Conservation (phyloP, 1,140 invertebrate species). For the Proales similis region DNA sequence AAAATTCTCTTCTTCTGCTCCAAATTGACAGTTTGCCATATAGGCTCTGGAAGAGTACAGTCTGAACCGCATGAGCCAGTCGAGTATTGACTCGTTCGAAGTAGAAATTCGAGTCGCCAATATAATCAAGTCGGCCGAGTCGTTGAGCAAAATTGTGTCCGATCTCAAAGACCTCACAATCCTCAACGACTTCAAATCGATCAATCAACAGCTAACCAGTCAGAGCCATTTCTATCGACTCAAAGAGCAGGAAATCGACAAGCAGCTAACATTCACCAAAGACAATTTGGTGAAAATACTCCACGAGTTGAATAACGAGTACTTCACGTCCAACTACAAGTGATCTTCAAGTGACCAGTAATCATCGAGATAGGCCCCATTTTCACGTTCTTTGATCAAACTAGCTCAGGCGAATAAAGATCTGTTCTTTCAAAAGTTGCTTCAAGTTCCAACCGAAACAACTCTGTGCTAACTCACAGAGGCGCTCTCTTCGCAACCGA, state of each 20-base stretch:
- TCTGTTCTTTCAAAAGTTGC: too few relatives aligned
- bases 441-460: background rate
- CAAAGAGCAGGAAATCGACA: slow-evolving; percentile 27
- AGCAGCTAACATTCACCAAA: slow-evolving; percentile 21
- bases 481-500: too few relatives aligned
- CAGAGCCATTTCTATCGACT: slow-evolving; percentile 16
- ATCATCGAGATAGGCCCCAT: background rate
- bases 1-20: background rate
- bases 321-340: slow-evolving; percentile 28
- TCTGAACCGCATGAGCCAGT: slow-evolving; percentile 12
- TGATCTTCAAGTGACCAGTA: background rate
- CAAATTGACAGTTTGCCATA: slow-evolving; percentile 6
- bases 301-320: slow-evolving; percentile 21
- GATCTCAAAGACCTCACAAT: slow-evolving; percentile 31
- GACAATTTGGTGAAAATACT: slow-evolving; percentile 23
- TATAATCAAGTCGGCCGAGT: slow-evolving; percentile 33
- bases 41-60: slow-evolving; percentile 4
- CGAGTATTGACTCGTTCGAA: slow-evolving; percentile 28
- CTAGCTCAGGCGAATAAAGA: too few relatives aligned
- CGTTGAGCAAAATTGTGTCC: slow-evolving; percentile 30
- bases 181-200: slow-evolving; percentile 37
- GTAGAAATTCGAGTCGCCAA: slow-evolving; percentile 24
- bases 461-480: background rate
- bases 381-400: background rate
- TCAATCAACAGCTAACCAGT: slow-evolving; percentile 32